Conservation (phyloP, 2,888 invertebrate species). For the Erpobdella octoculata region DNA sequence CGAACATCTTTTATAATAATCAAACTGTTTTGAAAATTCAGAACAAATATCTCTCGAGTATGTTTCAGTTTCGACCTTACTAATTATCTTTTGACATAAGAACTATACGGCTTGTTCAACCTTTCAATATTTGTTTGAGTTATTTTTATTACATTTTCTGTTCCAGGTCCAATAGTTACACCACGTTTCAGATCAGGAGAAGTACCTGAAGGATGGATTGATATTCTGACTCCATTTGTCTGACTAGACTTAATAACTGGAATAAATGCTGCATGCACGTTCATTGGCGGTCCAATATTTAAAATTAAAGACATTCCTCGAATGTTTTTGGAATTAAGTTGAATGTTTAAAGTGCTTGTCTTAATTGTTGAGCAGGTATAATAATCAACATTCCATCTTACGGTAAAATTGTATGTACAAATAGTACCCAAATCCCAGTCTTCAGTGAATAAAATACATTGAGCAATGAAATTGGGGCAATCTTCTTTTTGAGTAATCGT, state of each 20-base stretch:
- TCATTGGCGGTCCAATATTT: not conserved
- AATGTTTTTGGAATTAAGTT: not conserved
- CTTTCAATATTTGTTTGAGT: not conserved
- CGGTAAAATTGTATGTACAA: not conserved
- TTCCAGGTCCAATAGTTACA: conserved; percentile 20
- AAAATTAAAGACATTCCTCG: conserved; percentile 5
- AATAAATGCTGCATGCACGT: not conserved
- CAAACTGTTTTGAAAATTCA: too few species aligned
- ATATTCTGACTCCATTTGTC: conserved; percentile 5
- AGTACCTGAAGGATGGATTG: not conserved
- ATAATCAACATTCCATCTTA: conserved; percentile 12
- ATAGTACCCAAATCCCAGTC: not conserved
- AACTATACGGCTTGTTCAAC: not conserved
- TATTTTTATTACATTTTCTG: conserved; percentile 8
- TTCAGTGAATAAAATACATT: not conserved
- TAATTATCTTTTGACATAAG: too few species aligned
- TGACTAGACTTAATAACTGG: not conserved
- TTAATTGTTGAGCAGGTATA: conserved; percentile 16
- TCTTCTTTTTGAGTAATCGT: not conserved
- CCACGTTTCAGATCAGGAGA: conserved; percentile 16
- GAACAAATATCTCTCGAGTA: too few species aligned
- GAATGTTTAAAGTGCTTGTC: not conserved
- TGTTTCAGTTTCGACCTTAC: too few species aligned
- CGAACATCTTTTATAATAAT: too few species aligned
- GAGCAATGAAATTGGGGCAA: not conserved